Base-by-base conservation (phyloP, 2,113 vertebrate genomes). In the Micromys minutus region DNA sequence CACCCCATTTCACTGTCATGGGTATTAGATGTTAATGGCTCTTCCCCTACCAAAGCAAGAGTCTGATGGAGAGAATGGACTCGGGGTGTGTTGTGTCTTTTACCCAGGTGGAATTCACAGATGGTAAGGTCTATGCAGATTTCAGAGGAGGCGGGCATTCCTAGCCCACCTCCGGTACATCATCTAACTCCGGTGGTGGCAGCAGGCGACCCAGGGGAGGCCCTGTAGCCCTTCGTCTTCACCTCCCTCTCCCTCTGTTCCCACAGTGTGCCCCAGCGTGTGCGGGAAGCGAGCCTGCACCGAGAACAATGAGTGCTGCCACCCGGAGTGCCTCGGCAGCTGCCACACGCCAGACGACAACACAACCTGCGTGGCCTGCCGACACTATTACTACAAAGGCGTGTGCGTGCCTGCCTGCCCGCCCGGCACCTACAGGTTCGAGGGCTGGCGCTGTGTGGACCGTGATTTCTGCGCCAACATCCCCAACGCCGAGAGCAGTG, bases 391-490 rank as follows among this genome's bases (percentile, higher is more conserved):
- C 98, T 98, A 99, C 29, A 98, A 99, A 31, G 99, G 98, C 2
- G 98, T 98, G 96, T 99, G 99, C 24, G 98, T 99, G 95, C 98
- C 98, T 26, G 98, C 98, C 97, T 99, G 99, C 92, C 99, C 99
- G 0, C 97, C 98, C 0, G 99, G 98, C 98, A 99, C 99, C 15
- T 99, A 99, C 98, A 99, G 98, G 97, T 99, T 99, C 0, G 99
- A 99, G 97, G 99, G 99, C 97, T 99, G 99, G 99, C 99, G 99
- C 97, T 99, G 99, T 1, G 99, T 99, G 96, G 99, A 99, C 74
- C 98, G 98, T 42, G 99, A 99, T 69, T 97, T 99, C 88, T 99
- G 99, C 47, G 98, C 99, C 94, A 98, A 98, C 59, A 99, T 99
- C 94, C 99, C 99, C 36, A 98, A 89, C 3, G 97, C 98, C 0